Conservation (phyloP, 2,888 invertebrate genomes). For the Dioctria linearis region DNA sequence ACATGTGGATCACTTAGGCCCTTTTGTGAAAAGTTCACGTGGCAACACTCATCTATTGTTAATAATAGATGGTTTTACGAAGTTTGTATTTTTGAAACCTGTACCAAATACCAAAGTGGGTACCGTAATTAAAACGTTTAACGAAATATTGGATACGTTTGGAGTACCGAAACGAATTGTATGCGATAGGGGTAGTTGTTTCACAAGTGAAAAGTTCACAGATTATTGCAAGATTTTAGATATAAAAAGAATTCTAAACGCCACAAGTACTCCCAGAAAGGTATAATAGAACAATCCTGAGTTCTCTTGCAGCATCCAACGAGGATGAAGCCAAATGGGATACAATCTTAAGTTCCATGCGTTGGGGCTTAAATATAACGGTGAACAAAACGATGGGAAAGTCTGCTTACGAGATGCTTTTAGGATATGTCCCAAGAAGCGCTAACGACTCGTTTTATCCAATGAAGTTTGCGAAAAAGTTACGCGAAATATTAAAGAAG, state of each 20-base stretch:
- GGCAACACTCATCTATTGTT: slow-evolving; percentile 61
- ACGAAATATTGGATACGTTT: slow-evolving; percentile 30
- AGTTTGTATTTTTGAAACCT: no score
- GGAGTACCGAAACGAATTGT: slow-evolving; percentile 35
- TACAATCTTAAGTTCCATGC: neutral
- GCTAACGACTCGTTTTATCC: no score
- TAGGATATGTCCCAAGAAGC: no score
- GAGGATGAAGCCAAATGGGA: neutral
- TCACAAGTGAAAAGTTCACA: slow-evolving; percentile 13
- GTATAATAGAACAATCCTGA: neutral
- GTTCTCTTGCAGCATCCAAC: neutral
- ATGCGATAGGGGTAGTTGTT: slow-evolving; percentile 22
- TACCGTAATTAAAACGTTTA: neutral
- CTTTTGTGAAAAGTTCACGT: slow-evolving; percentile 61
- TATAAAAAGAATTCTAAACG: slow-evolving; percentile 36
- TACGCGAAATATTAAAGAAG: no score
- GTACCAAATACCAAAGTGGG: no score
- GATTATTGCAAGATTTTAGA: slow-evolving; percentile 1
- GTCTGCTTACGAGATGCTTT: no score
- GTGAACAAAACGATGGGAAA: no score
- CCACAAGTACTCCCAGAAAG: neutral
- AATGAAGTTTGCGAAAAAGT: no score
- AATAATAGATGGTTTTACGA: slow-evolving; percentile 29
- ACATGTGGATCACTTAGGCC: slow-evolving; percentile 62
- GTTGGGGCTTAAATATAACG: neutral